Percentiles rank a stretch among this genome's conserved stretches.
These are phyloP conservation scores for Hoplostethus atlanticus DNA, from an alignment of 2,797 vertebrate genomes.

Conservation along the genomic window DNA sequence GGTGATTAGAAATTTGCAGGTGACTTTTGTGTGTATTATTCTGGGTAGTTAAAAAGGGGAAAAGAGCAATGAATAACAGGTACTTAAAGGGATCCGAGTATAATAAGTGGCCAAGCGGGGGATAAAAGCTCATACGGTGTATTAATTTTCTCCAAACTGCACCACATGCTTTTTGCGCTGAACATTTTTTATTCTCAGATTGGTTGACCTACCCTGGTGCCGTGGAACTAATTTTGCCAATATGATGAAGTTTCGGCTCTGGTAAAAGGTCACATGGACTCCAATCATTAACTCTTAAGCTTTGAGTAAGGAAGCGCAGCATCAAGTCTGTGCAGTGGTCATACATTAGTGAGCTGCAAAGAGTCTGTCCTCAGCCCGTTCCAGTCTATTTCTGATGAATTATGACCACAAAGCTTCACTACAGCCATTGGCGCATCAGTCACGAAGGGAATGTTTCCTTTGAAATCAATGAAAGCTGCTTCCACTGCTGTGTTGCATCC, in stretches of 20 bases:
- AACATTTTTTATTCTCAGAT: conserved; percentile 26
- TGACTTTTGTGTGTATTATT: conserved; percentile 37
- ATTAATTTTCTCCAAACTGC: conserved; percentile 34
- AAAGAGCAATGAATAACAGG: not conserved
- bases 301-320: conserved; percentile 10
- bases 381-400: not conserved
- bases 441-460: too few species aligned
- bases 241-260: conserved; percentile 46
- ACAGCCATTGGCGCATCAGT: not conserved
- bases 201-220: conserved; percentile 43
- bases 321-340: conserved; percentile 21
- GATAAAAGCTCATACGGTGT: conserved; percentile 27
- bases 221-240: conserved; percentile 56
- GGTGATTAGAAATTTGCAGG: conserved; percentile 51
- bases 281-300: conserved; percentile 47
- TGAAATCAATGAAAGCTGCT: too few species aligned
- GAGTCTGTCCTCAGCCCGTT: not conserved
- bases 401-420: too few species aligned
- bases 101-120: conserved; percentile 5
- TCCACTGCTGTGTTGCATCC: too few species aligned
- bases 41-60: conserved; percentile 6
- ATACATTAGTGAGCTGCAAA: conserved; percentile 8
- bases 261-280: conserved; percentile 45
- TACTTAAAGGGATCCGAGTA: too few species aligned
- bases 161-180: not conserved